Base-by-base conservation (phyloP, 2,113 vertebrate species). In the Maylandia zebra region DNA sequence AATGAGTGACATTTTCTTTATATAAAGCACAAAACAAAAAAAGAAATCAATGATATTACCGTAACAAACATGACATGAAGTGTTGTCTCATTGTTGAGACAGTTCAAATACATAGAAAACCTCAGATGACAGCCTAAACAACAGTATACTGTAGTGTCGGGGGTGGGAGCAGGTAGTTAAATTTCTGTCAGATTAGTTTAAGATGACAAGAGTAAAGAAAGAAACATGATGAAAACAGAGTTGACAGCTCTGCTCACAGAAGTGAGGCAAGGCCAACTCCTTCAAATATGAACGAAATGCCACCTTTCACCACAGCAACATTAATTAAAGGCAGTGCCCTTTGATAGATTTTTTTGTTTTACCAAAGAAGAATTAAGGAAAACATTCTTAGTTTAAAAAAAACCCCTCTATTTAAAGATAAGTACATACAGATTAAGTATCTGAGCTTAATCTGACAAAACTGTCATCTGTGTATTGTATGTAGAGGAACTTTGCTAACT, bases 161-260 rank as follows among this genome's bases (percentile, higher is more conserved):
- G 27, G 17, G 45, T 64, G 41, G 48, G 41, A 41, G 81, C 48
- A 86, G 38, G 22, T 22, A 76, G 43, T 55, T 78, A 30, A 41
- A 83, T 36, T 82, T 55, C 36, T 78, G 55, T 87, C 81, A 83
- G 50, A 83, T 79, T 78, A 83, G 45, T 83, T 78, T 66, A 83
- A 19, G 80, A 69, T 50, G 14, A 53, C 38, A 64, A 45, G 56
- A 13, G 14, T 16, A 66, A 80, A 84, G 27, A 83, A 64, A 78
- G 10, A 14, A 27, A 48, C 13, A 17, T 41, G 43, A 81, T 53
- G 52, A 83, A 83, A 88, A 59, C 34, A 55, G 34, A 74, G 50
- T 57, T 83, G 71, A 52, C 53, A 76, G 59, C 76, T 45, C 14
- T 43, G 61, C 66, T 82, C 45, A 56, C 78, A 53, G 81, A 86